Percentiles rank a stretch among this genome's conserved stretches.
phyloP scores from a whole-genome alignment of 2,888 invertebrate species.

The Boloria selene region DNA sequence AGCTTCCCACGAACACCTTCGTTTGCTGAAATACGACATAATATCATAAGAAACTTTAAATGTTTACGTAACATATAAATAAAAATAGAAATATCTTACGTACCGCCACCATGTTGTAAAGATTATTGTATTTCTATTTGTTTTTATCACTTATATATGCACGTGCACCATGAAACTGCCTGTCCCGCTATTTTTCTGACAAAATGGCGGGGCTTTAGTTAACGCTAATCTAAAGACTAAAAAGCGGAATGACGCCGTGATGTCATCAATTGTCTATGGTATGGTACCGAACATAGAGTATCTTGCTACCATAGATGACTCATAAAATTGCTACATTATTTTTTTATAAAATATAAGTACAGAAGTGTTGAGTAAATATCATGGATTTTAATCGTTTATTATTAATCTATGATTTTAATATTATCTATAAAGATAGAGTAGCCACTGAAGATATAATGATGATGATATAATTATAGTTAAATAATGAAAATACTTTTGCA shows the following conservation, averaged over 20 bases:
- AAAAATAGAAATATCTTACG: slow-evolving; percentile 47
- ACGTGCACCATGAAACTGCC: slow-evolving; percentile 26
- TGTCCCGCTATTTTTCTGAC: slow-evolving; percentile 26
- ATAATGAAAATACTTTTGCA: too few species aligned
- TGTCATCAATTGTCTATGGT: slow-evolving; percentile 26
- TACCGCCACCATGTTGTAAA: slow-evolving; percentile 71
- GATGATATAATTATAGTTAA: too few species aligned
- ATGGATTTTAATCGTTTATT: too few species aligned
- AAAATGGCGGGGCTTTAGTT: slow-evolving; percentile 38
- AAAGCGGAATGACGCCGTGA: slow-evolving; percentile 33
- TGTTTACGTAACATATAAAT: slow-evolving; percentile 40
- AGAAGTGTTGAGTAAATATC: slow-evolving; percentile 13
- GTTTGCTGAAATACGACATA: slow-evolving; percentile 80
- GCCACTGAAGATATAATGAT: too few species aligned
- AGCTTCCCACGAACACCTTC: slow-evolving; percentile 96
- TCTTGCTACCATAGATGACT: too few species aligned
- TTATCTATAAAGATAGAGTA: too few species aligned
- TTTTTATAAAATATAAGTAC: too few species aligned
- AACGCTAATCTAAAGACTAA: slow-evolving; percentile 24
- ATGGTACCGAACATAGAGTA: too few species aligned
- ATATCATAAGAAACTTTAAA: slow-evolving; percentile 22
- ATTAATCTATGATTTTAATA: too few species aligned
- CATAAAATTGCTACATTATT: too few species aligned
- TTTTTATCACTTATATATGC: slow-evolving; percentile 24
- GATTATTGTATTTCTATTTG: slow-evolving; percentile 17